phyloP scores from a whole-genome alignment of 2,113 vertebrate genomes.

The Gracilinanus agilis region DNA sequence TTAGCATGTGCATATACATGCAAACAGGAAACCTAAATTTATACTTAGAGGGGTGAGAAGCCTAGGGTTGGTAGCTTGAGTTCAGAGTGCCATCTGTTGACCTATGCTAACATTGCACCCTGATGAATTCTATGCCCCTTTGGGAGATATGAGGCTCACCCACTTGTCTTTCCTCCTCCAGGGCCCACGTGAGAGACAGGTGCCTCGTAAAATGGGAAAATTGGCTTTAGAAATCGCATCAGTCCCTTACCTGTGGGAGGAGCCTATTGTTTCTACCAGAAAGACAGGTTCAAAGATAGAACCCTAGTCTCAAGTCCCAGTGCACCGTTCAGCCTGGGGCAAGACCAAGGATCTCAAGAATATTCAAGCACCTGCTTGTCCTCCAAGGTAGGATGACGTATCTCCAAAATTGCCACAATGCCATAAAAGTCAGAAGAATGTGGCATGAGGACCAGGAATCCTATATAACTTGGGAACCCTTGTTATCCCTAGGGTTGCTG shows the following conservation, averaged over 20 bases:
- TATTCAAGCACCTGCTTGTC: background rate
- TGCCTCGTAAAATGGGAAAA: background rate
- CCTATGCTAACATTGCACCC: background rate
- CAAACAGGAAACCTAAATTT: background rate
- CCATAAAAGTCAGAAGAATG: background rate
- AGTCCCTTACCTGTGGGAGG: background rate
- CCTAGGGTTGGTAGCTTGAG: background rate
- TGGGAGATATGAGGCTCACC: background rate
- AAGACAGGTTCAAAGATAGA: background rate
- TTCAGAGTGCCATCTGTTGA: background rate
- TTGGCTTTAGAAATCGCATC: background rate
- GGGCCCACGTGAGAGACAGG: background rate
- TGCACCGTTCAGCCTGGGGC: background rate
- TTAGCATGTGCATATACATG: background rate
- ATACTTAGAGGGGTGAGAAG: background rate
- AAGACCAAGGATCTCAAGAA: background rate
- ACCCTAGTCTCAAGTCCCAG: background rate
- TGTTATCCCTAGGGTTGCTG: background rate
- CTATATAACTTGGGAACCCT: background rate
- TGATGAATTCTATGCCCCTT: background rate
- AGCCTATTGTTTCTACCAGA: background rate
- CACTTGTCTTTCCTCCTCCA: background rate
- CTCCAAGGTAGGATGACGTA: background rate
- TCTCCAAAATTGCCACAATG: background rate
- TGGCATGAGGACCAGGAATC: background rate